Conservation (phyloP, 1,140 invertebrate genomes). For the Subanguina moxae region DNA sequence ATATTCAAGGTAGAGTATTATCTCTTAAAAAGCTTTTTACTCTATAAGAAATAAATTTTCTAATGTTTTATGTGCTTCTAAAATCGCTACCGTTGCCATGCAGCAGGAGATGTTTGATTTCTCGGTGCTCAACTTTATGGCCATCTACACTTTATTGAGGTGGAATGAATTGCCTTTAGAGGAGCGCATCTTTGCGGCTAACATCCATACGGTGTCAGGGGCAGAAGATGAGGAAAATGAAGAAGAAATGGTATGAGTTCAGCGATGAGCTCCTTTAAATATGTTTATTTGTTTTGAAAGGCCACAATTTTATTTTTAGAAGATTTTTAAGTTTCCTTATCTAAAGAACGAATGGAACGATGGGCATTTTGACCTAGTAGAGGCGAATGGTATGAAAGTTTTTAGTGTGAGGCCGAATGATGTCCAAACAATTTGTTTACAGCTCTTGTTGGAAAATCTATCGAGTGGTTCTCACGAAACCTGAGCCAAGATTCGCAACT, state of each 20-base stretch:
- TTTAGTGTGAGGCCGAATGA: no score
- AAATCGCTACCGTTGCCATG: slow-evolving; percentile 75
- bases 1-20: slow-evolving; percentile 59
- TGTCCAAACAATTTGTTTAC: no score
- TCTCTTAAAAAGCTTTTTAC: not conserved
- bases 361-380: slow-evolving; percentile 77
- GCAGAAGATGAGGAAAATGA: slow-evolving; percentile 48
- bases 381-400: slow-evolving; percentile 62
- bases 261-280: no score
- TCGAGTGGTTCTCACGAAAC: slow-evolving; percentile 61
- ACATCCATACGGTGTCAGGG: slow-evolving; percentile 9
- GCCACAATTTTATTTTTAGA: slow-evolving; percentile 46
- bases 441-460: slow-evolving; percentile 72
- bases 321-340: slow-evolving; percentile 74
- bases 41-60: not conserved
- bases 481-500: not conserved
- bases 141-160: slow-evolving; percentile 72
- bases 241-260: slow-evolving; percentile 56
- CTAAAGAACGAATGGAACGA: slow-evolving; percentile 77
- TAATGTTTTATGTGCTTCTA: slow-evolving; percentile 67
- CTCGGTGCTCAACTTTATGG: slow-evolving; percentile 69
- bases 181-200: slow-evolving; percentile 52
- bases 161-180: slow-evolving; percentile 61
- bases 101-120: slow-evolving; percentile 79
- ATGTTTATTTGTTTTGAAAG: no score